A percentile compares a stretch with the other conserved stretches of the same genome.
Conservation (phyloP, 2,888 invertebrate genomes). For the Acleris cristana region DNA sequence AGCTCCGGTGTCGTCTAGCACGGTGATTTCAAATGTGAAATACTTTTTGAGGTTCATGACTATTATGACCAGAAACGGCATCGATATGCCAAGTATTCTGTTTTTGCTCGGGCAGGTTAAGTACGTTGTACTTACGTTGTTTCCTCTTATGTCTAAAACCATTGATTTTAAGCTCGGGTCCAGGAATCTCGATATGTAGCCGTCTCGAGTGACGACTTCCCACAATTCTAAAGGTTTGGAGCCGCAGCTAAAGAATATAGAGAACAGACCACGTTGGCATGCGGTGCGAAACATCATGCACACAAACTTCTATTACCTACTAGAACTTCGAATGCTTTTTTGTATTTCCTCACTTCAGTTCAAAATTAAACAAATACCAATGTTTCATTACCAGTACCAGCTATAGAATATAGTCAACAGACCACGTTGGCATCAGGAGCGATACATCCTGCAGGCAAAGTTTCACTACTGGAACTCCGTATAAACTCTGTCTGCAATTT, state of each 20-base stretch:
- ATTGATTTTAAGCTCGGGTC: constrained; percentile 98
- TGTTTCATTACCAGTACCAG: too few relatives aligned
- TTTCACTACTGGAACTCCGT: too few relatives aligned
- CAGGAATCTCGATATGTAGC: constrained; percentile 95
- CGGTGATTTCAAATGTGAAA: constrained; percentile 95
- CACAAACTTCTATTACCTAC: too few relatives aligned
- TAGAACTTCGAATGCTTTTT: too few relatives aligned
- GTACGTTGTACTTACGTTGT: constrained; percentile 97
- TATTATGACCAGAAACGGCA: constrained; percentile 97
- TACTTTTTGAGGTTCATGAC: constrained; percentile 99
- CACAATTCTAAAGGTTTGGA: constrained; percentile 81
- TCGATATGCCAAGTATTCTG: constrained; percentile 93
- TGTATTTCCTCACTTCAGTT: too few relatives aligned
- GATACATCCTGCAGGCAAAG: constrained; percentile 67
- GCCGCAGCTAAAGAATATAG: constrained; percentile 83
- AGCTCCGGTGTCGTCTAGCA: constrained; percentile 94
- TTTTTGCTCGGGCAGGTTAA: constrained; percentile 97
- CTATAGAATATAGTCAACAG: too few relatives aligned
- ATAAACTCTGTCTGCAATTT: too few relatives aligned
- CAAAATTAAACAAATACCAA: too few relatives aligned
- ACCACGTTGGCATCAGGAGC: too few relatives aligned
- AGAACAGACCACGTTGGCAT: constrained; percentile 82
- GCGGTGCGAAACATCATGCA: constrained; percentile 77
- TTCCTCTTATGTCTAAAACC: constrained; percentile 96
- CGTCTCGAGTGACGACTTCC: constrained; percentile 90